Evolutionary conservation across 2,888 invertebrate species (phyloP), one percentile per base, ranked within the genome.

Genomic region (Aphidoletes aphidimyza): DNA sequence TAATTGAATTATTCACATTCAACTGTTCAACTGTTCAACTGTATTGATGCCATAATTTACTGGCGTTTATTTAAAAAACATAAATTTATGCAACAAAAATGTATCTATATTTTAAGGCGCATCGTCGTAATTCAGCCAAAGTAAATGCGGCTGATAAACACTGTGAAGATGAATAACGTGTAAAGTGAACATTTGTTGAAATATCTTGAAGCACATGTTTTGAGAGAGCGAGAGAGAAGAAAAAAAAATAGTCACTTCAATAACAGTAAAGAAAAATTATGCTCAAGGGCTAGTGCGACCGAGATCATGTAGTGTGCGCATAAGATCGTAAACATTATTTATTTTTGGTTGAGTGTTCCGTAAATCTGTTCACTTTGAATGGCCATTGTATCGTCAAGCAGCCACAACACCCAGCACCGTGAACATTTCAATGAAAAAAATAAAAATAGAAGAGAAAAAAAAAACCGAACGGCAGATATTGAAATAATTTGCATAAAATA

Each of bases 401-500:
- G 49, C 49, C 49, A 49, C n/a, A 9, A 49, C 26, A 54, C 54
- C 26, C 54, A 6, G 19, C 54, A 54, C 54, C 54, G 11, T 42
- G 42, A n/a, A n/a, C n/a, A n/a, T n/a, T n/a, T n/a, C n/a, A n/a
- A n/a, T n/a, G n/a, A n/a, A n/a, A n/a, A n/a, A 42, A 42, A 42
- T 42, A 42, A 42, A 42, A 42, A 42, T 9, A 42, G 14, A 42
- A 42, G 14, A 6, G 11, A 22, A 2, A 22, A 54, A 54, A 54
- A 54, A 49, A 49, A 11, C 3, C 11, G 9, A 19, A n/a, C n/a
- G n/a, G n/a, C 49, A 26, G 54, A 54, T 54, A 54, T 54, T 54
- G 22, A 22, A 54, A 54, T 54, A 54, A 54, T 54, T 54, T 54
- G 54, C 54, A 54, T 54, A 54, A 54, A 54, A 54, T 54, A 54